Conservation (phyloP, 2,113 vertebrate genomes). For the Phrynosoma blainvillii region DNA sequence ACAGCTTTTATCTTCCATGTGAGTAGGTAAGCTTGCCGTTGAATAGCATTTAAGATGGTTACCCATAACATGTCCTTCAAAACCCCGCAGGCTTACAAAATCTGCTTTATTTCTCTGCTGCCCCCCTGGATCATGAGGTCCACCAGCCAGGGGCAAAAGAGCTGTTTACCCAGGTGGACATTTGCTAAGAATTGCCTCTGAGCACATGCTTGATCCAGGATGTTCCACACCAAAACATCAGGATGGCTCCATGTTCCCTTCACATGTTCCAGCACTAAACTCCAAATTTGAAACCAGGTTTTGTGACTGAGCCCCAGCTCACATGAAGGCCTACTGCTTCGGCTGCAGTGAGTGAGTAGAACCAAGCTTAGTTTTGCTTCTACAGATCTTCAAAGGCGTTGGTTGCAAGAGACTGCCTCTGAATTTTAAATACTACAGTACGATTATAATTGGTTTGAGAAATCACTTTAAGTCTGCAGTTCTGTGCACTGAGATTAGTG, state of each 20-base stretch:
- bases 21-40: background rate
- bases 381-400: background rate
- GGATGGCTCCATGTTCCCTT: background rate
- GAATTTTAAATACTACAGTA: background rate
- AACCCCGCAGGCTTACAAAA: too few relatives aligned
- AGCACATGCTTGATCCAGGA: background rate
- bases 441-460: background rate
- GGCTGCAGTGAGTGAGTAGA: background rate
- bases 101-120: too few relatives aligned
- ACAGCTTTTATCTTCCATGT: background rate
- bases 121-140: background rate
- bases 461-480: background rate
- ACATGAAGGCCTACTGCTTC: background rate
- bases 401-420: background rate
- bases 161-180: too few relatives aligned
- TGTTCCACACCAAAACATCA: background rate
- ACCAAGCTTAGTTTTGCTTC: background rate
- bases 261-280: background rate
- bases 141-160: background rate
- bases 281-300: background rate
- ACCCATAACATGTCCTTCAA: background rate
- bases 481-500: background rate
- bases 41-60: background rate
- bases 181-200: background rate
- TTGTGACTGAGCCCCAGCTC: background rate